Conservation (phyloP, 1,140 invertebrate species). For the Macrobrachium nipponense region DNA sequence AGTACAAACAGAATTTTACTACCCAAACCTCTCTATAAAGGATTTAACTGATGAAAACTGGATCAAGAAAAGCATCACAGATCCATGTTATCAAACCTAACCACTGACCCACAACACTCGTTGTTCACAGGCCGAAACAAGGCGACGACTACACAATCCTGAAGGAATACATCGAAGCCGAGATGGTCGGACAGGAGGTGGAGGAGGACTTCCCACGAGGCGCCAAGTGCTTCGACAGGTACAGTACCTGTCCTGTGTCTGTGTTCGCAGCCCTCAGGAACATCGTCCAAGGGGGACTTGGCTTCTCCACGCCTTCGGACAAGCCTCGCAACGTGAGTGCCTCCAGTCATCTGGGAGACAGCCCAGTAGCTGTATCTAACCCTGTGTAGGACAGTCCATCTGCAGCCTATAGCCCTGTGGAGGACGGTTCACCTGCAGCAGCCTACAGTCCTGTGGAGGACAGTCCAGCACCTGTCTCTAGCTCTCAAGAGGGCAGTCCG, state of each 20-base stretch:
- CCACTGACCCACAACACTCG: background rate
- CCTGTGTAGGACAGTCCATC: too few species aligned
- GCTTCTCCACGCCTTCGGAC: constrained; percentile 27
- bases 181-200: constrained; percentile 22
- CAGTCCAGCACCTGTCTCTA: too few species aligned
- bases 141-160: constrained; percentile 27
- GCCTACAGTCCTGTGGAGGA: too few species aligned
- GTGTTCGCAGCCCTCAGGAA: constrained; percentile 26
- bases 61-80: background rate
- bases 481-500: too few species aligned
- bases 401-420: too few species aligned
- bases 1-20: too few species aligned
- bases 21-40: background rate
- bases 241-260: constrained; percentile 37
- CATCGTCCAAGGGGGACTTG: background rate
- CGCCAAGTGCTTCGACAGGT: background rate
- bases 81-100: background rate
- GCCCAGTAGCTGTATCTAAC: too few species aligned
- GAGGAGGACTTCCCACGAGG: background rate
- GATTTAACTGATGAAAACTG: background rate
- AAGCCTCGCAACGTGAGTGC: background rate
- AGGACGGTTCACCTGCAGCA: too few species aligned
- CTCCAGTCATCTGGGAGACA: too few species aligned
- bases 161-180: constrained; percentile 40
- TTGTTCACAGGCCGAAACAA: constrained; percentile 17